Conservation (phyloP, 2,797 vertebrate species). For the Aselliscus stoliczkanus region DNA sequence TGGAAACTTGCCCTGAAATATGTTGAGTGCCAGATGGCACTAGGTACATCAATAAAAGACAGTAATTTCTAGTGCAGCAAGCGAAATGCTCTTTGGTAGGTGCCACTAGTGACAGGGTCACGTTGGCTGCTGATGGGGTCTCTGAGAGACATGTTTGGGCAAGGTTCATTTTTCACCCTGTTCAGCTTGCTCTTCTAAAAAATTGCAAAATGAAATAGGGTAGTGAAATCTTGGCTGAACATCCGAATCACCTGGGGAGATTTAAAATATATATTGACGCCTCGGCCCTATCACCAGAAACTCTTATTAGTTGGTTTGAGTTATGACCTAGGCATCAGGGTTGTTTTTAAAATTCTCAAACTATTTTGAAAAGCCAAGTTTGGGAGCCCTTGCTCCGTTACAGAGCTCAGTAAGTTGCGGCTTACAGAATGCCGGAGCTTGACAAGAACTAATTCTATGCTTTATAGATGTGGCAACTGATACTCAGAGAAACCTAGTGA, state of each 20-base stretch:
- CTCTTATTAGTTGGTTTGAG: not conserved
- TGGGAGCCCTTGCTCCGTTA: not conserved
- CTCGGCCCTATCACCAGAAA: not conserved
- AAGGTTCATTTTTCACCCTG: not conserved
- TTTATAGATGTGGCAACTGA: not conserved
- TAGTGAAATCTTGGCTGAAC: not conserved
- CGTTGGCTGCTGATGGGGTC: not conserved
- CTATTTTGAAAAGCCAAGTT: not conserved
- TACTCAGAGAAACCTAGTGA: not conserved
- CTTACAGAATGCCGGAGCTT: not conserved
- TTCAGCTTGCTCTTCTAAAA: not conserved
- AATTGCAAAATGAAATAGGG: not conserved
- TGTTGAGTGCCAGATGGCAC: constrained; percentile 11
- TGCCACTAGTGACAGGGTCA: not conserved
- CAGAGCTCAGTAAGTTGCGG: not conserved
- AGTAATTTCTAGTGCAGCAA: not conserved
- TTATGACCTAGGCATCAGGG: not conserved
- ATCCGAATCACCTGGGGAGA: not conserved
- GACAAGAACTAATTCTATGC: not conserved
- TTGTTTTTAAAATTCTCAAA: not conserved
- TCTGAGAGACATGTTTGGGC: not conserved
- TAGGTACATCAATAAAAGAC: not conserved
- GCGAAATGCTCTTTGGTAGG: not conserved
- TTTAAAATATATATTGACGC: not conserved
- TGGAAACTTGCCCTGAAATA: constrained; percentile 4